Conservation (phyloP, 2,113 vertebrate species). For the Anser brachyrhynchus region DNA sequence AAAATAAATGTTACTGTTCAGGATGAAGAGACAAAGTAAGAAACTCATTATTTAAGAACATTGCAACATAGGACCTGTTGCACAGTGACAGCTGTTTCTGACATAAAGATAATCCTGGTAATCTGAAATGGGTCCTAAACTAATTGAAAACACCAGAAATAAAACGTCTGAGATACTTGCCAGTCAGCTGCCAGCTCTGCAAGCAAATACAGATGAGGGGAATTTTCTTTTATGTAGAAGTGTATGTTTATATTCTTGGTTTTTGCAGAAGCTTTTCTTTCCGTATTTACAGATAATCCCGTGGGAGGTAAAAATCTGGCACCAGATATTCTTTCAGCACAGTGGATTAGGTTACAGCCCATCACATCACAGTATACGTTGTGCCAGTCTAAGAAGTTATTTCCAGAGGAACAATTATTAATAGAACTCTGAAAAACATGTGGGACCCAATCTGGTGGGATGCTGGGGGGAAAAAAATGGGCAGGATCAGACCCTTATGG, state of each 20-base stretch:
- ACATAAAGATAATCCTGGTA: not conserved
- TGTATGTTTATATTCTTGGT: not conserved
- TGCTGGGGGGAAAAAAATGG: not conserved
- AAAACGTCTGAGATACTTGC: not conserved
- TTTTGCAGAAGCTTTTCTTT: slow-evolving; percentile 14
- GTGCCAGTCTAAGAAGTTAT: not conserved
- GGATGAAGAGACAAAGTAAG: not conserved
- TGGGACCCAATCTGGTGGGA: not conserved
- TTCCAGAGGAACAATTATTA: not conserved
- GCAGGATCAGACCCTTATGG: not conserved
- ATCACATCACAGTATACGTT: not conserved
- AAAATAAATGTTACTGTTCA: not conserved
- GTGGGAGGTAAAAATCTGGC: not conserved
- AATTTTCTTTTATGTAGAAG: not conserved
- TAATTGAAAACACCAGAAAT: slow-evolving; percentile 10
- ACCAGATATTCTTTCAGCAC: not conserved
- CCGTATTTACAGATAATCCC: not conserved
- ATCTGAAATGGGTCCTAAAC: not conserved
- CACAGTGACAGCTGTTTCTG: not conserved
- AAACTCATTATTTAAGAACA: not conserved
- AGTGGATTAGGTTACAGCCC: not conserved
- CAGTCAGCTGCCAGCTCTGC: not conserved
- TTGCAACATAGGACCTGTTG: not conserved
- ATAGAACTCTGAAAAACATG: not conserved
- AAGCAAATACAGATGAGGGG: not conserved